Evolutionary conservation across 2,797 vertebrate genomes (phyloP).

Genomic region (Typhlichthys eigenmanni): DNA sequence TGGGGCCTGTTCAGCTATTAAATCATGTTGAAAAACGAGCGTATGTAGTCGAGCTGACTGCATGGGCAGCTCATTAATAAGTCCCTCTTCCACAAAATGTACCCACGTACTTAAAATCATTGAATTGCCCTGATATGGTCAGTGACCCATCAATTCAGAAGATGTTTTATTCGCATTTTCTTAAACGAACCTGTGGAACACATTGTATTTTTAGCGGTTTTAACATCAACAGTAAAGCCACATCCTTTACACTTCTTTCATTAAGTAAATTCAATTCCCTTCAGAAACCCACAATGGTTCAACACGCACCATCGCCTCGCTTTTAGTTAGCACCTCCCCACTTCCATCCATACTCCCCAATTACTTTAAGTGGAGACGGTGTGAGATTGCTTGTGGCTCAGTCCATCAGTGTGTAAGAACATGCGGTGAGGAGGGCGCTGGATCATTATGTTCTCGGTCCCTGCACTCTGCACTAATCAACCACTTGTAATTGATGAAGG

Average conservation of each 20-base stretch:
- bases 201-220: neutral
- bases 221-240: neutral
- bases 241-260: neutral
- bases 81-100: constrained; percentile 28
- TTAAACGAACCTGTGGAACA: neutral
- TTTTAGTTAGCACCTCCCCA: neutral
- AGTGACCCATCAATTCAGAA: neutral
- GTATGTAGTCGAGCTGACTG: constrained; percentile 20
- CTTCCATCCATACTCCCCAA: constrained; percentile 12
- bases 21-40: constrained; percentile 58
- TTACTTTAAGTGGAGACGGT: constrained; percentile 25
- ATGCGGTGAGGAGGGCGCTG: constrained; percentile 29
- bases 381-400: constrained; percentile 31
- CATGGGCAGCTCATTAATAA: constrained; percentile 33
- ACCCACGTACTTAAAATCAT: neutral
- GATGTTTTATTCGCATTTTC: neutral
- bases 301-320: neutral
- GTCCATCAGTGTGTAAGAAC: constrained; percentile 49
- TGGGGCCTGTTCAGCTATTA: constrained; percentile 34
- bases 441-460: constrained; percentile 44
- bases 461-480: constrained; percentile 49
- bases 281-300: constrained; percentile 3
- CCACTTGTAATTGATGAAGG: constrained; percentile 58
- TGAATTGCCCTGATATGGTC: constrained; percentile 7
- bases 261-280: neutral